Conservation (phyloP, 53 echinoderm and acorn worm species). For the Luidia sarsii region DNA sequence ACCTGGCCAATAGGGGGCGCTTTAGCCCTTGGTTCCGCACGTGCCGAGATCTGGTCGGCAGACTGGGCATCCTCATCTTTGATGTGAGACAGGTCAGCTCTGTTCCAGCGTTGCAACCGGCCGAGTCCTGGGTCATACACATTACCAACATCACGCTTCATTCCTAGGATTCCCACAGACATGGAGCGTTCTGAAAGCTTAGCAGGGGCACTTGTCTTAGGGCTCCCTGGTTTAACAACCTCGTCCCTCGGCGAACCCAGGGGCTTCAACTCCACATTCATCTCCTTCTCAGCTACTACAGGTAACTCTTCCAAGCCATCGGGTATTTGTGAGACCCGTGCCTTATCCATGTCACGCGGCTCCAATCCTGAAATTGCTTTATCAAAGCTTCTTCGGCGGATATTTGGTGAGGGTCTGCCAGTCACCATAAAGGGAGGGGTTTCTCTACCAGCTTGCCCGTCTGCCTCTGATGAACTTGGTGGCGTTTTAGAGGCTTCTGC, state of each 20-base stretch:
- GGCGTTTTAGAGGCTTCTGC: conserved; percentile 9
- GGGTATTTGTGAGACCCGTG: neutral
- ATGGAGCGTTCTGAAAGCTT: conserved; percentile 53
- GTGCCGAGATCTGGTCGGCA: conserved; percentile 31
- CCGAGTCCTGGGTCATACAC: conserved; percentile 52
- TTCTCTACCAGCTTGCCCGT: conserved; percentile 13
- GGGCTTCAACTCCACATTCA: neutral
- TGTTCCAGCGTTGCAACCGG: conserved; percentile 54
- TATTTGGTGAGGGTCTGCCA: conserved; percentile 26
- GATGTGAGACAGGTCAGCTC: conserved; percentile 45
- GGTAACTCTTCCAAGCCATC: neutral
- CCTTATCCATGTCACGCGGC: neutral
- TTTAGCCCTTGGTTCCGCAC: conserved; percentile 26
- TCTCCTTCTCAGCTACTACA: neutral
- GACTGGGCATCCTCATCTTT: conserved; percentile 34
- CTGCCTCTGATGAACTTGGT: neutral
- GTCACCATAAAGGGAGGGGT: conserved; percentile 50
- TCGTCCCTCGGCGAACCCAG: conserved; percentile 39
- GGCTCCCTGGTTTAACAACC: conserved; percentile 39
- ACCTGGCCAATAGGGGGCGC: conserved; percentile 52
- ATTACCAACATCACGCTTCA: conserved; percentile 32
- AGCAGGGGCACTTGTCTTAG: conserved; percentile 52
- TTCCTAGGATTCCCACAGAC: conserved; percentile 55
- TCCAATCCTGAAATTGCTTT: conserved; percentile 8
- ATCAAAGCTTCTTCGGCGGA: conserved; percentile 38